Evolutionary conservation across 1,140 invertebrate species (phyloP).

Genomic region (Parasteatoda tepidariorum): DNA sequence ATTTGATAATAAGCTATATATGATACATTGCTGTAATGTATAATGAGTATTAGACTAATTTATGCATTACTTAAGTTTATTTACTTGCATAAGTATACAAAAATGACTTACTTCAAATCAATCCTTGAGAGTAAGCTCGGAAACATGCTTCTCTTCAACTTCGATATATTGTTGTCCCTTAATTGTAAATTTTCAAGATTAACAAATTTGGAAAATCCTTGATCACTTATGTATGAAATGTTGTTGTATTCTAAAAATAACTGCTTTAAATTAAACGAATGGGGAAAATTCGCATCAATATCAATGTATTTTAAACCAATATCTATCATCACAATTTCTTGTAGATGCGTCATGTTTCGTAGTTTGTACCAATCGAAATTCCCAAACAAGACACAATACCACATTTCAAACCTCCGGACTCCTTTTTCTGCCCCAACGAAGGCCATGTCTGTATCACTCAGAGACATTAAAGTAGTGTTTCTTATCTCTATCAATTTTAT

Average conservation of each 20-base stretch:
- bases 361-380: background rate
- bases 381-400: background rate
- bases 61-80: no score
- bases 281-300: background rate
- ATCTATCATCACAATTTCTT: background rate
- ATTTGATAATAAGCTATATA: no score
- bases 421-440: constrained; percentile 16
- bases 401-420: background rate
- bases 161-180: background rate
- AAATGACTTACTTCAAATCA: no score
- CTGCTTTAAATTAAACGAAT: background rate
- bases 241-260: background rate
- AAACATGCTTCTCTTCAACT: constrained; percentile 20
- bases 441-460: constrained; percentile 5
- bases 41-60: no score
- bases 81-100: no score
- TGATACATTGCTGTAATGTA: no score
- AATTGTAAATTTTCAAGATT: background rate
- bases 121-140: no score
- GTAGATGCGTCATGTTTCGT: background rate
- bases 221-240: background rate
- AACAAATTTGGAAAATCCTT: background rate
- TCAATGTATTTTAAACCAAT: background rate
- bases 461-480: background rate
- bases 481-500: no score